phyloP scores from a whole-genome alignment of 92 coral and sea anemone species.

The Epizoanthus stellaris region DNA sequence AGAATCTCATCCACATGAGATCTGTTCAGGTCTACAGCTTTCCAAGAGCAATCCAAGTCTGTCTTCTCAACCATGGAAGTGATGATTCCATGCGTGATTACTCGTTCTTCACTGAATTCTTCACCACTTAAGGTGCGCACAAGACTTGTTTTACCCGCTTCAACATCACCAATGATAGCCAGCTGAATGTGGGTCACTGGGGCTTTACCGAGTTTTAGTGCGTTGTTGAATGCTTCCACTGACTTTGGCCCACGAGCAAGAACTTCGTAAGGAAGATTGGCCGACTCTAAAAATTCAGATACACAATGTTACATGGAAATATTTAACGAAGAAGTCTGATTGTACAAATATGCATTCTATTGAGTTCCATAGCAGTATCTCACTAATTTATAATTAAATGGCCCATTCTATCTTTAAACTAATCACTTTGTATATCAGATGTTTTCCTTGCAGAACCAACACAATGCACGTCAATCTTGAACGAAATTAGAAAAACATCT shows the following conservation, averaged over 20 bases:
- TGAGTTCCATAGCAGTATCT: too few relatives aligned
- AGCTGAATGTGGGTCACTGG: conserved; percentile 60
- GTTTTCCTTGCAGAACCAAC: too few relatives aligned
- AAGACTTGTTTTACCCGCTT: conserved; percentile 77
- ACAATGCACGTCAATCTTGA: too few relatives aligned
- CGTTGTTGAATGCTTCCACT: conserved; percentile 65
- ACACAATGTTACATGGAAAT: neutral
- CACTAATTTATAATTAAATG: too few relatives aligned
- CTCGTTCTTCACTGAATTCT: conserved; percentile 57
- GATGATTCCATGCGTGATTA: conserved; percentile 71
- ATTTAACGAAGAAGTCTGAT: neutral
- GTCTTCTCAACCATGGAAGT: conserved; percentile 75
- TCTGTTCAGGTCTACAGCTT: conserved; percentile 48
- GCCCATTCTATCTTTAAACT: too few relatives aligned
- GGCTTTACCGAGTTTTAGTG: conserved; percentile 70
- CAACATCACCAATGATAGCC: conserved; percentile 72
- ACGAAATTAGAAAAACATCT: too few relatives aligned
- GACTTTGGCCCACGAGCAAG: conserved; percentile 73
- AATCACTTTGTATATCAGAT: too few relatives aligned
- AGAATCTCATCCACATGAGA: conserved; percentile 69
- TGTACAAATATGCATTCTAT: neutral
- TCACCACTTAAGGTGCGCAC: conserved; percentile 69
- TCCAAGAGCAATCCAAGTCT: conserved; percentile 70
- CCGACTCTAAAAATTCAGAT: conserved; percentile 25
- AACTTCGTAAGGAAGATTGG: conserved; percentile 68